Evolutionary conservation across 2,113 vertebrate genomes (phyloP).

Genomic region (human): DNA sequence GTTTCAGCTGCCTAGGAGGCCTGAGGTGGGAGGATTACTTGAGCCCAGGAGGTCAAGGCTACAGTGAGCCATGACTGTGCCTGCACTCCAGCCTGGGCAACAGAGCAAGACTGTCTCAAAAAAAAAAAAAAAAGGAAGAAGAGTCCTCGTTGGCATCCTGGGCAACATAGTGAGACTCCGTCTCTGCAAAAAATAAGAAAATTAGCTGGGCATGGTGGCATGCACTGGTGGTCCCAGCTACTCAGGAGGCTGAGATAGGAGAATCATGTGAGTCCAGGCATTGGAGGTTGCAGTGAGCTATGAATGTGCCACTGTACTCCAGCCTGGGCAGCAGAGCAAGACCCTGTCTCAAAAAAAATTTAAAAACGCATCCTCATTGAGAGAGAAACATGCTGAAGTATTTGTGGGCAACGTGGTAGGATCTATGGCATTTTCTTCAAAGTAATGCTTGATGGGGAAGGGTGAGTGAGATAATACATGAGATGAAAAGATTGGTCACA

Average conservation of each 20-base stretch:
- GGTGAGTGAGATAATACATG: neutral
- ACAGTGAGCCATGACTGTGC: neutral
- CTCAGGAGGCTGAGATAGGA: neutral
- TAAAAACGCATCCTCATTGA: neutral
- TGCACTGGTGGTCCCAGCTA: neutral
- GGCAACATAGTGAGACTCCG: neutral
- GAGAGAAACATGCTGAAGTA: neutral
- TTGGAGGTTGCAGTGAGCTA: neutral
- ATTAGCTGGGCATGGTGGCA: neutral
- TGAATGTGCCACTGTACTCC: neutral
- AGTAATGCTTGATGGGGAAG: neutral
- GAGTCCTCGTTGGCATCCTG: neutral
- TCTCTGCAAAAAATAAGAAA: neutral
- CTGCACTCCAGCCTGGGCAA: neutral
- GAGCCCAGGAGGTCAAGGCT: neutral
- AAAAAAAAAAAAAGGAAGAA: neutral
- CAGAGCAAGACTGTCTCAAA: neutral
- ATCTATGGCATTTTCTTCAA: conserved; percentile 7
- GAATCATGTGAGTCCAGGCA: neutral
- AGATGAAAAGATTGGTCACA: neutral
- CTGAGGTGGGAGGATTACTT: neutral
- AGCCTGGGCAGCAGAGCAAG: neutral
- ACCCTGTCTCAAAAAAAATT: neutral
- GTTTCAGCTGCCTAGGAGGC: neutral
- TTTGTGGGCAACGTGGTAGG: neutral